A percentile compares a stretch with the other conserved stretches of the same genome.
phyloP scores from a whole-genome alignment of 2,113 vertebrate species.

The Ammodytes marinus region DNA sequence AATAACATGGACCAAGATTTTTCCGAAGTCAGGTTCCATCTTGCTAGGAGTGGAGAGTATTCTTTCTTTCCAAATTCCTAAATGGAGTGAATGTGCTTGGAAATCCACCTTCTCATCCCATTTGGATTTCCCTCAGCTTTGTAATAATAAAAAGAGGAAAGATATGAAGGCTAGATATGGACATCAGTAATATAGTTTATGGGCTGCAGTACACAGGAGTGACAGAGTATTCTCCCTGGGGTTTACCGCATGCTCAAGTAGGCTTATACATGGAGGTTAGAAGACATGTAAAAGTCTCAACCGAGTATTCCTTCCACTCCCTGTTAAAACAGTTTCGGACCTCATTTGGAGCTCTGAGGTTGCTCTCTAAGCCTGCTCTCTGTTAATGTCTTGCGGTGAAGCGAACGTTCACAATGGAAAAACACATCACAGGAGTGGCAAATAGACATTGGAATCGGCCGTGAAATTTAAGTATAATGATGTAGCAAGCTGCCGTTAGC shows the following conservation, averaged over 20 bases:
- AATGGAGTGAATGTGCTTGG: background rate
- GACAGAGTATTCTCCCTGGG: slow-evolving; percentile 31
- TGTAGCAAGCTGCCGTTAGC: slow-evolving; percentile 49
- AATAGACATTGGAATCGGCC: slow-evolving; percentile 56
- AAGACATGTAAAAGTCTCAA: slow-evolving; percentile 34
- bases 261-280: slow-evolving; percentile 45
- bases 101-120: background rate
- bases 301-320: slow-evolving; percentile 28
- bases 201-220: slow-evolving; percentile 15
- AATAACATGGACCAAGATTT: background rate
- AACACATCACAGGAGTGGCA: slow-evolving; percentile 46
- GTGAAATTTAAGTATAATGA: slow-evolving; percentile 58
- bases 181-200: slow-evolving; percentile 20
- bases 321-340: slow-evolving; percentile 12
- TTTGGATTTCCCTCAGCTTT: slow-evolving; percentile 1
- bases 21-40: background rate
- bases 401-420: slow-evolving; percentile 63
- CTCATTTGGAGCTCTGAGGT: slow-evolving; percentile 29
- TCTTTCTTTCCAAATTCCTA: slow-evolving; percentile 1
- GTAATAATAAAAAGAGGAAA: slow-evolving; percentile 5
- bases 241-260: slow-evolving; percentile 61
- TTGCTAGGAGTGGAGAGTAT: background rate
- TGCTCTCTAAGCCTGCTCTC: slow-evolving; percentile 63
- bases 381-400: slow-evolving; percentile 32
- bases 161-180: slow-evolving; percentile 3